These are phyloP conservation scores for Ormyrus thymus DNA, from an alignment of 2,888 invertebrate genomes.

Conservation along the genomic window DNA sequence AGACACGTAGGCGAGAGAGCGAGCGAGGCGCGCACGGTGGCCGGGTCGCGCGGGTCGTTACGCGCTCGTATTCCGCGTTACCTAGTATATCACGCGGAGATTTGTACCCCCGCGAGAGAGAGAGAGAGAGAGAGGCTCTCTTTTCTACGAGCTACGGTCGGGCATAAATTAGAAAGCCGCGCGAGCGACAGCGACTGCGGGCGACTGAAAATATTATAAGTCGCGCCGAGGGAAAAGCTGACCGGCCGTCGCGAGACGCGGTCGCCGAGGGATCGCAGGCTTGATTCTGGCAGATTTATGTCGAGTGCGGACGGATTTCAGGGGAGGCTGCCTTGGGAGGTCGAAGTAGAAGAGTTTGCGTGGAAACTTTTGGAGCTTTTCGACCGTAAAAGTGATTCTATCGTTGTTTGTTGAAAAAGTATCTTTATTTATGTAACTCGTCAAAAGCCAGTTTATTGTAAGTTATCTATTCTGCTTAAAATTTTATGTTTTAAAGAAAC, in stretches of 20 bases:
- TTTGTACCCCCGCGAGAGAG: conserved; percentile 19
- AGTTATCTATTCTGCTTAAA: too few relatives aligned
- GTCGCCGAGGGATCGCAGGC: neutral
- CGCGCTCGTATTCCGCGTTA: conserved; percentile 41
- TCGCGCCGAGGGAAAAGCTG: neutral
- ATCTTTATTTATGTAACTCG: too few relatives aligned
- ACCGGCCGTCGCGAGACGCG: neutral
- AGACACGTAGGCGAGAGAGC: neutral
- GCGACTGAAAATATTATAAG: neutral
- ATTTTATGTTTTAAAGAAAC: too few relatives aligned
- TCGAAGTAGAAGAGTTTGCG: too few relatives aligned
- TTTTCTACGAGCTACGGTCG: neutral
- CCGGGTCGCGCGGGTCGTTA: conserved; percentile 37
- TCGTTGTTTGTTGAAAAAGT: too few relatives aligned
- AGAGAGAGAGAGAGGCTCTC: neutral
- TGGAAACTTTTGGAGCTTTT: too few relatives aligned
- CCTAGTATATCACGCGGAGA: conserved; percentile 44
- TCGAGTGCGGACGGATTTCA: too few relatives aligned
- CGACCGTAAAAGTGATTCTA: too few relatives aligned
- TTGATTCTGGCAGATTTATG: conserved; percentile 7
- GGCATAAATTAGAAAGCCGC: conserved; percentile 47
- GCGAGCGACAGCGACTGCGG: neutral
- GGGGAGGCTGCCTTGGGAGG: too few relatives aligned
- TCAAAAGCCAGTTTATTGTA: too few relatives aligned
- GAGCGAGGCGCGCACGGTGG: conserved; percentile 7